Evolutionary conservation across 2,113 vertebrate genomes (phyloP).

Genomic region (Siphamia tubifer): DNA sequence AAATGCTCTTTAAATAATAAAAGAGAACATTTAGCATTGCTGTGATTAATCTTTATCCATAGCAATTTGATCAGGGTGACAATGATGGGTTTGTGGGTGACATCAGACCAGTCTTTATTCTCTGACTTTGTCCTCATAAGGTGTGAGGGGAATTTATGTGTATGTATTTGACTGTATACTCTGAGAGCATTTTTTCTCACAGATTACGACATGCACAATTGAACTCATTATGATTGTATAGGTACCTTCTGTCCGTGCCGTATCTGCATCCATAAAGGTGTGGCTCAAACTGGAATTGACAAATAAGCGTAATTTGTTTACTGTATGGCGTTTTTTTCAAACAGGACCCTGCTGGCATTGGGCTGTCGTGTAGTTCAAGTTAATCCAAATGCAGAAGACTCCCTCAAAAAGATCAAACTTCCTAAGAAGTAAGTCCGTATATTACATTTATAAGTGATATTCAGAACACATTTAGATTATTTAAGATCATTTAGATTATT

Average conservation of each 20-base stretch:
- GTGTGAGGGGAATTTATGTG: slow-evolving; percentile 33
- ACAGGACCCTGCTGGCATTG: slow-evolving; percentile 92
- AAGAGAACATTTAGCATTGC: neutral
- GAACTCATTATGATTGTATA: slow-evolving; percentile 2
- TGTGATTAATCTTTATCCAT: slow-evolving; percentile 18
- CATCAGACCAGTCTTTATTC: slow-evolving; percentile 27
- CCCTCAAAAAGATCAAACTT: slow-evolving; percentile 94
- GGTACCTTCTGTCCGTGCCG: neutral
- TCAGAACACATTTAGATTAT: too few species aligned
- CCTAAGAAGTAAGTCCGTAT: slow-evolving; percentile 89
- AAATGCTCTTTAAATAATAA: slow-evolving; percentile 3
- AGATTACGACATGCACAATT: slow-evolving; percentile 28
- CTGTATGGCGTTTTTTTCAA: slow-evolving; percentile 3
- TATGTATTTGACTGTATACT: slow-evolving; percentile 1
- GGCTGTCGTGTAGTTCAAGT: slow-evolving; percentile 93
- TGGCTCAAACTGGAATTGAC: neutral
- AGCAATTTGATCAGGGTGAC: neutral
- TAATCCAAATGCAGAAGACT: slow-evolving; percentile 89
- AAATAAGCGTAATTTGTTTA: neutral
- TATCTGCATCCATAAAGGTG: neutral
- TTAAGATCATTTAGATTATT: too few species aligned
- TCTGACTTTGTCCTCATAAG: slow-evolving; percentile 4
- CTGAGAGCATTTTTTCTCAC: slow-evolving; percentile 13
- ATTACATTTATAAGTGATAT: neutral
- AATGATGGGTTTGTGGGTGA: slow-evolving; percentile 18